Evolutionary conservation across 2,113 vertebrate species (phyloP).

Genomic region (Seriola aureovittata): DNA sequence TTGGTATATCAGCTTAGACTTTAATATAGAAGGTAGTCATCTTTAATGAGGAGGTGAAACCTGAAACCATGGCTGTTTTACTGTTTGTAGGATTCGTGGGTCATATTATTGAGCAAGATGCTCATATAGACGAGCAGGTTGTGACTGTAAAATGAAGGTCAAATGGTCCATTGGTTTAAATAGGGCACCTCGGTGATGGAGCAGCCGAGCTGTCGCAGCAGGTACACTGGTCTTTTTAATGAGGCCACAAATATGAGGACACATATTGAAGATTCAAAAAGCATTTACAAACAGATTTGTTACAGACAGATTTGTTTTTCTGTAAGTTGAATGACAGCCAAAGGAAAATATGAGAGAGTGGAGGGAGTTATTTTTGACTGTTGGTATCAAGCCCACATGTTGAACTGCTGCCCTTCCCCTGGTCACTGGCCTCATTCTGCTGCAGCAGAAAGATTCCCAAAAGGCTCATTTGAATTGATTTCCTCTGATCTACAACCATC

Average conservation of each 20-base stretch:
- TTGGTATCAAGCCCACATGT: conserved; percentile 47
- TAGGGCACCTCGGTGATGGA: conserved; percentile 43
- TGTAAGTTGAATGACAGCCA: background rate
- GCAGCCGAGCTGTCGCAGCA: conserved; percentile 22
- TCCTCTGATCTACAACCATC: conserved; percentile 34
- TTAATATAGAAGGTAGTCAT: background rate
- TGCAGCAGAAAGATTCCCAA: conserved; percentile 62
- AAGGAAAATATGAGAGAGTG: background rate
- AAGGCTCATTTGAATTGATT: conserved; percentile 39
- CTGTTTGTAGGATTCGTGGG: background rate
- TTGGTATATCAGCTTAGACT: background rate
- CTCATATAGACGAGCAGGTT: conserved; percentile 26
- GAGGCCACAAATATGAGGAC: background rate
- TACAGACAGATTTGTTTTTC: background rate
- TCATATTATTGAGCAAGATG: conserved; percentile 20
- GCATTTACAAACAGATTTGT: background rate
- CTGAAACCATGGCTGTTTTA: background rate
- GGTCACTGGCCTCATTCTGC: conserved; percentile 81
- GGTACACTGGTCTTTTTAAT: conserved; percentile 29
- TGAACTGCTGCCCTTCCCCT: conserved; percentile 65
- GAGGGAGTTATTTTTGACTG: conserved; percentile 50
- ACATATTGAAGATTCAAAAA: background rate
- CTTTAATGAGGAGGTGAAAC: background rate
- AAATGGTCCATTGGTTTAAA: conserved; percentile 50
- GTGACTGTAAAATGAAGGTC: conserved; percentile 59